Conservation (phyloP, 2,113 vertebrate species). For the Corydoras maculifer region DNA sequence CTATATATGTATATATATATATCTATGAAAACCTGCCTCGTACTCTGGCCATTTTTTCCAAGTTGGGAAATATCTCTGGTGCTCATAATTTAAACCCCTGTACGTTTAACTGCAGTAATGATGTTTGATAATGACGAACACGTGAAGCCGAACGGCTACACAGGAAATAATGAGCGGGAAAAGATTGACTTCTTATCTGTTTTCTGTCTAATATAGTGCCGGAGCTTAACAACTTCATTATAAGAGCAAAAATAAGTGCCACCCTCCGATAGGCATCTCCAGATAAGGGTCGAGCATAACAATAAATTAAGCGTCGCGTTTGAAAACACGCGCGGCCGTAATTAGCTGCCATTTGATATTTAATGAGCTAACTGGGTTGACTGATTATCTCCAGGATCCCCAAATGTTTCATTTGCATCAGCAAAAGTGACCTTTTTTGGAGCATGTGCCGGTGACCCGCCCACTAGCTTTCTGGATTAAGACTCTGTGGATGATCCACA, state of each 20-base stretch:
- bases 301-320: slow-evolving; percentile 73
- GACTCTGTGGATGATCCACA: neutral
- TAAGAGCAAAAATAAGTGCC: slow-evolving; percentile 55
- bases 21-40: neutral
- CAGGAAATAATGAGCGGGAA: slow-evolving; percentile 57
- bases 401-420: slow-evolving; percentile 61
- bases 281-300: slow-evolving; percentile 70
- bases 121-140: no score
- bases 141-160: slow-evolving; percentile 27
- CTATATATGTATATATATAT: no score
- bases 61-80: no score
- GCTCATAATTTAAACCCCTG: no score
- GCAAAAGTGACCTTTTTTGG: slow-evolving; percentile 60
- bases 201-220: slow-evolving; percentile 55
- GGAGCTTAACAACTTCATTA: slow-evolving; percentile 65
- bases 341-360: slow-evolving; percentile 74
- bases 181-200: slow-evolving; percentile 58
- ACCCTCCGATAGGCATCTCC: slow-evolving; percentile 59
- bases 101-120: no score
- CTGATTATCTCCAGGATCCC: slow-evolving; percentile 65
- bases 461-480: neutral
- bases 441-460: slow-evolving; percentile 40
- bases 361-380: slow-evolving; percentile 64
- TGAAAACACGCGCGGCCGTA: slow-evolving; percentile 72
- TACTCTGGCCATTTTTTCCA: no score